A percentile compares a stretch with the other conserved stretches of the same genome.
Conservation (phyloP, 2,888 invertebrate species). For the Mimachlamys varia region DNA sequence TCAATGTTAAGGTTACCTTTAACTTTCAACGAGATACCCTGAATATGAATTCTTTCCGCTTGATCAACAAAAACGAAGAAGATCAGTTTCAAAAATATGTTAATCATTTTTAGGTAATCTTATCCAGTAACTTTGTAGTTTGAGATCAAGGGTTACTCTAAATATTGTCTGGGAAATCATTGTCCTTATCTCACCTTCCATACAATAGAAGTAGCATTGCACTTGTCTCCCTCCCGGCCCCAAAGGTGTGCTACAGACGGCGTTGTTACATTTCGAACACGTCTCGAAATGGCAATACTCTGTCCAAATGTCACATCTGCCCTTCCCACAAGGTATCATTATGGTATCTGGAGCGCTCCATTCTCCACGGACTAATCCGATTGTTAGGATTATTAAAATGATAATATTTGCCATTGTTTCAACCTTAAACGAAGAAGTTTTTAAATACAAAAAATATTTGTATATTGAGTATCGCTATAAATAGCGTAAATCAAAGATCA, state of each 20-base stretch:
- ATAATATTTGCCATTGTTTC: neutral
- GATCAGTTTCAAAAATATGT: too few relatives aligned
- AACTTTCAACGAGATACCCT: too few relatives aligned
- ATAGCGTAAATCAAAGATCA: too few relatives aligned
- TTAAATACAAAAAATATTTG: neutral
- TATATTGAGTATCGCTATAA: too few relatives aligned
- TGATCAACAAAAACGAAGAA: too few relatives aligned
- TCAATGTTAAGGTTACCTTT: too few relatives aligned
- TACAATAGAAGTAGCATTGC: conserved; percentile 1
- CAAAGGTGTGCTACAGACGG: neutral
- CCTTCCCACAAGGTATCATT: neutral
- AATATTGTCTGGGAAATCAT: too few relatives aligned
- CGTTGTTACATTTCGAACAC: neutral
- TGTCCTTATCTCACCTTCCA: neutral
- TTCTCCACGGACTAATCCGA: neutral
- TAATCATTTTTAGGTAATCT: too few relatives aligned
- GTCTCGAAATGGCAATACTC: neutral
- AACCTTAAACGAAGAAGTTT: neutral
- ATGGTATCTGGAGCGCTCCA: neutral
- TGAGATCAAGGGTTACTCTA: too few relatives aligned
- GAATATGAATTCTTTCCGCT: too few relatives aligned
- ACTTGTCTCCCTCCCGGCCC: neutral
- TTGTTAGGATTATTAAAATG: neutral
- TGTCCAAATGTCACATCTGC: neutral
- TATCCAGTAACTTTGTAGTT: too few relatives aligned